These are phyloP conservation scores for Tetragonula carbonaria DNA, from an alignment of 2,888 invertebrate species.

Conservation along the genomic window DNA sequence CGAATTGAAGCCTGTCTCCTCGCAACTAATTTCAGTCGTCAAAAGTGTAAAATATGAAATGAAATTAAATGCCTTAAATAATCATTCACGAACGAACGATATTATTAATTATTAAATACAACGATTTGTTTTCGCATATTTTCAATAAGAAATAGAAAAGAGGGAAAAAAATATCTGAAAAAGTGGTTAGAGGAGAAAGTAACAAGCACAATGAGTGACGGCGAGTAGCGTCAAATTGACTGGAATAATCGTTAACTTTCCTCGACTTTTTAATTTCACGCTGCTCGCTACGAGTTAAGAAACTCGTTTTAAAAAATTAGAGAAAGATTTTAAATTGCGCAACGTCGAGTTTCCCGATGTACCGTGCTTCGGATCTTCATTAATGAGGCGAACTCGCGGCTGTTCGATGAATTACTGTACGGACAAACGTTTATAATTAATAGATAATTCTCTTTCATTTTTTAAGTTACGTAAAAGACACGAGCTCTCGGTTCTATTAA, in stretches of 20 bases:
- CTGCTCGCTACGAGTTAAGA: not conserved
- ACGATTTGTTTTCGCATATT: no score
- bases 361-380: not conserved
- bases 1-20: no score
- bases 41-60: no score
- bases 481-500: not conserved
- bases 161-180: no score
- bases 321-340: not conserved
- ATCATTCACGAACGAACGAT: no score
- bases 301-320: not conserved
- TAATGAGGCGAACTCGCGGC: not conserved
- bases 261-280: not conserved
- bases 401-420: no score
- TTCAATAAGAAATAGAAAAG: no score
- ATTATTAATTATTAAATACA: no score
- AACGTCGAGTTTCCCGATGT: no score
- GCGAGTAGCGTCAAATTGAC: constrained; percentile 21
- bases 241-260: constrained; percentile 7
- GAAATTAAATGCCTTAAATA: no score
- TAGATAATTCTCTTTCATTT: not conserved
- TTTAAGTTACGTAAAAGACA: not conserved
- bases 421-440: not conserved
- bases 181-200: constrained; percentile 11
- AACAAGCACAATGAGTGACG: constrained; percentile 20
- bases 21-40: no score